Base-by-base conservation (phyloP, 2,888 invertebrate species). In the Phyllotreta cruciferae region DNA sequence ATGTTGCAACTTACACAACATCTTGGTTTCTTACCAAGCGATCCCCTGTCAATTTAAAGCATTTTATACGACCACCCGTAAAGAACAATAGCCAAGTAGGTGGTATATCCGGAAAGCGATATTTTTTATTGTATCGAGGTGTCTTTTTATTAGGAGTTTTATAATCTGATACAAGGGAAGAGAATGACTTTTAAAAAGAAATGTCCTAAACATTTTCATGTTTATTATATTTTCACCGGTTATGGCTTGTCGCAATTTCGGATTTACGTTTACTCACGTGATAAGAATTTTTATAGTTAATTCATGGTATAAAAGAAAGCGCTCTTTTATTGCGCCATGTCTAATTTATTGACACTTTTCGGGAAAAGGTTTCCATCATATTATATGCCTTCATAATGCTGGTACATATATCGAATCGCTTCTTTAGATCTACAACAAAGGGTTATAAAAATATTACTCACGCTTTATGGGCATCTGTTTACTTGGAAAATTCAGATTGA, bases 151-250 rank as follows among this genome's bases (percentile, higher is more conserved):
- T 76, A 71, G 75, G 70, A 69, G 74, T 74, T 77, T 77, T 77
- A 77, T 76, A 77, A 77, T 77, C 77, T 74, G 72, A 73, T 74
- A 70, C 74, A 74, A 69, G 74, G 71, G 72, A 73, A 64, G 69
- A 24, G 63, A 74, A 75, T 71, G 76, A 77, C 77, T 77, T 77
- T 76, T 76, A 76, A 77, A 76, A 76, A 75, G 75, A 75, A 76
- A 75, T 73, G 75, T 74, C 71, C 73, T 73, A 72, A 74, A 74
- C 75, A 71, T 74, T 74, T 71, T 75, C 74, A 72, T 76, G 75
- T 77, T 77, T 77, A 75, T 77, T 77, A 77, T 77, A 77, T 77
- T 77, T 73, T 74, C 70, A 74, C 68, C 35, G 72, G 75, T 77
- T 76, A 76, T 74, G 70, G 70, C 69, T 65, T 66, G 68, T 65